A percentile compares a stretch with the other conserved stretches of the same genome.
Conservation (phyloP, 2,113 vertebrate genomes). For the Spea bombifrons region DNA sequence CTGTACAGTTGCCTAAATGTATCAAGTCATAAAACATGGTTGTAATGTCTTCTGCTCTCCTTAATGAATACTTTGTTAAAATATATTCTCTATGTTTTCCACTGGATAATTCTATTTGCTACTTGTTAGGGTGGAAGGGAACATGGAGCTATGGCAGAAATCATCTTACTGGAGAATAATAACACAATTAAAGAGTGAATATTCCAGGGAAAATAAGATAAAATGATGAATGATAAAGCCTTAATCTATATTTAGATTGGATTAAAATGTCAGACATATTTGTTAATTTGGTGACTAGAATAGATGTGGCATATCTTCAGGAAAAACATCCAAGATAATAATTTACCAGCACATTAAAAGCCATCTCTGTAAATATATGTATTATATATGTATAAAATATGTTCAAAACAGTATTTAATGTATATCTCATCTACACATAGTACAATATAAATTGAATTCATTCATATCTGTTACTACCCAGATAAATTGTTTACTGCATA, state of each 20-base stretch:
- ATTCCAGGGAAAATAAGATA: background rate
- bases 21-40: background rate
- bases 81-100: background rate
- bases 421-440: too few species aligned
- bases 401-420: too few species aligned
- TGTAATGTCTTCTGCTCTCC: background rate
- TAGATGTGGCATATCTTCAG: too few species aligned
- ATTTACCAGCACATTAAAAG: too few species aligned
- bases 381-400: too few species aligned
- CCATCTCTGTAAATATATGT: too few species aligned
- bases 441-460: too few species aligned
- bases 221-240: background rate
- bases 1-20: background rate
- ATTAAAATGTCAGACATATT: constrained; percentile 8
- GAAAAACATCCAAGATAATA: too few species aligned
- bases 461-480: too few species aligned
- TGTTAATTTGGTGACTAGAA: background rate
- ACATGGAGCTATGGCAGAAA: background rate
- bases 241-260: constrained; percentile 12
- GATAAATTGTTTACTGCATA: too few species aligned
- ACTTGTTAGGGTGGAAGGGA: background rate
- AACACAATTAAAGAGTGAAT: constrained; percentile 14
- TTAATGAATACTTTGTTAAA: background rate
- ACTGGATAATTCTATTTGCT: background rate
- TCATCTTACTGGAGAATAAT: background rate